Base-by-base conservation (phyloP, 2,888 invertebrate species). In the Sclerodermus sp. region DNA sequence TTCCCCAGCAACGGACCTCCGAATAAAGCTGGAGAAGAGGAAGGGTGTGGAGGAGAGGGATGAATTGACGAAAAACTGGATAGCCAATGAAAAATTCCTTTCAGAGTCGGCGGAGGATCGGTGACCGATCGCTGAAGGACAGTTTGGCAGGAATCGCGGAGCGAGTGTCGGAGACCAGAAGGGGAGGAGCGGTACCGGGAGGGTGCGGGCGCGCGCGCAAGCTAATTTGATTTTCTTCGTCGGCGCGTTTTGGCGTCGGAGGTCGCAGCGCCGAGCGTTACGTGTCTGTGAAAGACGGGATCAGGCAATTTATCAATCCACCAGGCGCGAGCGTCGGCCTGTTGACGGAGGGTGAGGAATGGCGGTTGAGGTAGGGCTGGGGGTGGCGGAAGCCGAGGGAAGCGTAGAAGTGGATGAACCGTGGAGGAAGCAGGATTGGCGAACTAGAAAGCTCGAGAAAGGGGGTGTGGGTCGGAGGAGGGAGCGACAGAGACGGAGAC, bases 291-390 rank as follows among this genome's bases (percentile, higher is more conserved):
- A 56, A 64, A 64, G 66, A 68, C 66, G 54, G 57, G 66, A 69
- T 73, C 70, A 64, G 67, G 74, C 73, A 75, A 76, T 76, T 76
- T 75, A 76, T 76, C 75, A 76, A 76, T 74, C 73, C 69, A 63
- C 65, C 57, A 65, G 23, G 23, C 23, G 59, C 54, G 62, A 57
- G 60, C 62, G 58, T 34, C 34, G 34, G 13, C 12, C 34, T 23
- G 23, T 8, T 23, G 23, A 23, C 23, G 23, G 8, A 23, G 57
- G 55, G 58, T 57, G 53, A 58, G 51, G 23, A 39, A 17, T 34
- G 29, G 23, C n/a, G n/a, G n/a, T n/a, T n/a, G n/a, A 30, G 30
- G 10, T 10, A 30, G 8, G 8, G 30, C 30, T 10, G 30, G 10
- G 10, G 30, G 30, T 30, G 30, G 6, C 8, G 10, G 30, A 30